Evolutionary conservation across 2,888 invertebrate species (phyloP), one percentile per base, ranked within the genome.

Genomic region (Emmelina monodactyla): DNA sequence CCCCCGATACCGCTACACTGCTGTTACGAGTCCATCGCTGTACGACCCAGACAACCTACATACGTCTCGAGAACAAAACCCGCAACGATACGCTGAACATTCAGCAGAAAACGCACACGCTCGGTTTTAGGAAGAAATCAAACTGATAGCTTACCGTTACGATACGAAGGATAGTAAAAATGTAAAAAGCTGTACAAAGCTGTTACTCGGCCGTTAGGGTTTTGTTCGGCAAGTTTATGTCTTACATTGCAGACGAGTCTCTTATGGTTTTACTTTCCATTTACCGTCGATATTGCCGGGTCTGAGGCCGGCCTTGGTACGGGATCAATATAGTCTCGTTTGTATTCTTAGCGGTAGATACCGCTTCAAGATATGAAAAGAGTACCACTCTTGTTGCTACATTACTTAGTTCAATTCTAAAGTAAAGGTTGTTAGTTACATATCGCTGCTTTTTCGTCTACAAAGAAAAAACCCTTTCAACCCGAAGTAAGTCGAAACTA

Each of bases 121-220:
- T n/a, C 9, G 25, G 25, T 25, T 25, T 25, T n/a, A 25, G 25
- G n/a, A 25, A 25, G 11, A 10, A 10, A n/a, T n/a, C n/a, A 25
- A 25, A 25, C 25, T 25, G 25, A 10, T 11, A 11, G 25, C 70
- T 71, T 73, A 68, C 69, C 69, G 63, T 69, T 70, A 62, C 64
- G 66, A 71, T 63, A 66, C 60, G 61, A 64, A 60, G 61, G 58
- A 55, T 62, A 64, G 62, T 64, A 66, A 64, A 65, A 62, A 64
- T 66, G 62, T 68, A 69, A 67, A 69, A 63, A 67, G 61, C 60
- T 63, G 65, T 62, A 62, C 58, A 58, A 25, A 25, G 25, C 25
- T 25, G 25, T 25, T 25, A 25, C 25, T n/a, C n/a, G 25, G 25
- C 25, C 25, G 25, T 25, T 25, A 25, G 6, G 25, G 25, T 25